Evolutionary conservation across 92 coral and sea anemone genomes (phyloP).

Genomic region (Anthopleura xanthogrammica): DNA sequence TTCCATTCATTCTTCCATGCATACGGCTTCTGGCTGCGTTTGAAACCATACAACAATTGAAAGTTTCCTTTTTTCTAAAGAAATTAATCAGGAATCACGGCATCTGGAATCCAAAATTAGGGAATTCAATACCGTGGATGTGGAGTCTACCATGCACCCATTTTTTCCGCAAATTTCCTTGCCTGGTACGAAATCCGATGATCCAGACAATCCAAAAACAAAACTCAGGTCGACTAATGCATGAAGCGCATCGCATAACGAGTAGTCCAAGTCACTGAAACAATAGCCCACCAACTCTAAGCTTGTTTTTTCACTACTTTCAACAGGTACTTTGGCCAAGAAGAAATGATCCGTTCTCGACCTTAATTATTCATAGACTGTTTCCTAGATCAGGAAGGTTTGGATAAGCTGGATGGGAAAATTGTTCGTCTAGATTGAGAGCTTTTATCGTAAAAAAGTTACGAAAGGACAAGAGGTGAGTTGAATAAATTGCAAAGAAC

Average conservation of each 20-base stretch:
- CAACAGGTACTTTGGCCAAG: conserved; percentile 1
- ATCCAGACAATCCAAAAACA: not conserved
- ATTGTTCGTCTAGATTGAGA: not conserved
- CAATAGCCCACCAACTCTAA: conserved; percentile 10
- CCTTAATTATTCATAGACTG: conserved; percentile 4
- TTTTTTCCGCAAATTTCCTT: not conserved
- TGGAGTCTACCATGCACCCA: not conserved
- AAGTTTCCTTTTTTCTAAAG: too few species aligned
- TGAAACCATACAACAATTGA: too few species aligned
- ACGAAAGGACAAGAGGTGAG: not conserved
- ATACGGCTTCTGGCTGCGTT: too few species aligned
- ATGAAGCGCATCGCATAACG: not conserved
- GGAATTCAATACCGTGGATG: not conserved
- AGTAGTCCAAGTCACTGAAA: not conserved
- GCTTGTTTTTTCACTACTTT: conserved; percentile 9
- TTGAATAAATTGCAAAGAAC: not conserved
- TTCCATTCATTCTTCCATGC: too few species aligned
- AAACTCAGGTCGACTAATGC: not conserved
- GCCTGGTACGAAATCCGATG: not conserved
- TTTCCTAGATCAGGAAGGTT: not conserved
- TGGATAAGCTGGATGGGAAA: not conserved
- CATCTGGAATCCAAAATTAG: too few species aligned
- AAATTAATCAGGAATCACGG: too few species aligned
- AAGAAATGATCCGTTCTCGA: conserved; percentile 6
- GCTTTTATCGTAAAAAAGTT: not conserved